Evolutionary conservation across 2,888 invertebrate species (phyloP).

Genomic region (Chloromyia formosa): DNA sequence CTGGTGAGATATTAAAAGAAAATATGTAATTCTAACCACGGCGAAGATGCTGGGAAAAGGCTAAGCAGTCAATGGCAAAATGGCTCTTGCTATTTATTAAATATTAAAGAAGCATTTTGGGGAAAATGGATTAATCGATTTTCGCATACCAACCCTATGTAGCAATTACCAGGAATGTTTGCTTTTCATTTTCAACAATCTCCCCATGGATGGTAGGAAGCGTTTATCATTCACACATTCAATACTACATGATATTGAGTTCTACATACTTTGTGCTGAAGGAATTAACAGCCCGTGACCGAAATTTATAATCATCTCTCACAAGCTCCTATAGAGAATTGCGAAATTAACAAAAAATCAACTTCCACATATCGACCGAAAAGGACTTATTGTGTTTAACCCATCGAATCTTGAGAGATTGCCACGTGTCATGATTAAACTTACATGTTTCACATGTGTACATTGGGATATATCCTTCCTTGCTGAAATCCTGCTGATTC

Average conservation of each 20-base stretch:
- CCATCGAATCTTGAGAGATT: background rate
- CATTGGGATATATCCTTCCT: background rate
- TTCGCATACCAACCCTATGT: background rate
- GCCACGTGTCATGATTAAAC: background rate
- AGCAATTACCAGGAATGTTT: background rate
- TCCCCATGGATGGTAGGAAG: background rate
- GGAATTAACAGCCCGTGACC: background rate
- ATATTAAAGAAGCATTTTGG: too few species aligned
- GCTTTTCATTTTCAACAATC: background rate
- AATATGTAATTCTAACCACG: conserved; percentile 6
- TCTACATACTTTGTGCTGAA: background rate
- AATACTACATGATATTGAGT: background rate
- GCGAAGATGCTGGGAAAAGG: too few species aligned
- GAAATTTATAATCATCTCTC: background rate
- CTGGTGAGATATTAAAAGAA: conserved; percentile 28
- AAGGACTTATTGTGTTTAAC: background rate
- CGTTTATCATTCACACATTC: too few species aligned
- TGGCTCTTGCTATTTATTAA: too few species aligned
- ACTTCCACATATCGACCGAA: background rate
- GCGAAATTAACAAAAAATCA: conserved; percentile 3
- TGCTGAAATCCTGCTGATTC: background rate
- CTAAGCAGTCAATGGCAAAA: too few species aligned
- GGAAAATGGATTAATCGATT: too few species aligned
- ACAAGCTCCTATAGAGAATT: background rate
- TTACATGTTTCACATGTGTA: conserved; percentile 4